Percentiles rank a stretch among this genome's conserved stretches.
Conservation (phyloP, 2,113 vertebrate species). For the Hipposideros armiger region DNA sequence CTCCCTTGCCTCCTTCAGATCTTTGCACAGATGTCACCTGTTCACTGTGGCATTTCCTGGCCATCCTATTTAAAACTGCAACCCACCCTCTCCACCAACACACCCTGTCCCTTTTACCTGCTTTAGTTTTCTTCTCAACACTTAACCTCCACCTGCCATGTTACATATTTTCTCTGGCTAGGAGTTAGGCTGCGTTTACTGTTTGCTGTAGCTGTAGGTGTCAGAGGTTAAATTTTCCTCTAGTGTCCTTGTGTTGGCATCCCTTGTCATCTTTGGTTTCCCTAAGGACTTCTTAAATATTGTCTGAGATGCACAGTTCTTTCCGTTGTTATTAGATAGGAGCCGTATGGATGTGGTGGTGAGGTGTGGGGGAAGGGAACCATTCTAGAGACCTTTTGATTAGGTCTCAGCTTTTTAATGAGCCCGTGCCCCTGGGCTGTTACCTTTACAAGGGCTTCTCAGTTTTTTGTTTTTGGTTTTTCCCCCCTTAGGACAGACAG, state of each 20-base stretch:
- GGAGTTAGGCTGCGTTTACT: background rate
- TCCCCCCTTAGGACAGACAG: background rate
- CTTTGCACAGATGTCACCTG: background rate
- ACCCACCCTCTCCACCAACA: background rate
- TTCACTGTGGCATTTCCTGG: constrained; percentile 3
- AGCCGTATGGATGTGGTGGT: background rate
- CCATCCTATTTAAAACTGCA: constrained; percentile 30
- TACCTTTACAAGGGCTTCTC: background rate
- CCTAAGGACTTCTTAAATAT: background rate
- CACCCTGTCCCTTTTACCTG: background rate
- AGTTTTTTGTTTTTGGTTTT: background rate
- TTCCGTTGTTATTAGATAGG: background rate
- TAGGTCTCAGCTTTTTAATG: background rate
- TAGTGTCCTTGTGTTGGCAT: background rate
- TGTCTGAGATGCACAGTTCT: background rate
- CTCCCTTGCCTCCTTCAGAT: background rate
- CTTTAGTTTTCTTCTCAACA: constrained; percentile 6
- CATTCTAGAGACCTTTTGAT: background rate
- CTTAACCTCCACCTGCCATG: background rate
- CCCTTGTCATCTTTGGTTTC: background rate
- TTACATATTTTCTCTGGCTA: background rate
- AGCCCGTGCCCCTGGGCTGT: background rate
- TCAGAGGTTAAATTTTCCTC: background rate
- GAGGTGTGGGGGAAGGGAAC: background rate
- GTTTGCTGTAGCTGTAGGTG: background rate